Percentiles rank a stretch among this genome's conserved stretches.
phyloP scores from a whole-genome alignment of 2,888 invertebrate genomes.

The Parascotia fuliginaria region DNA sequence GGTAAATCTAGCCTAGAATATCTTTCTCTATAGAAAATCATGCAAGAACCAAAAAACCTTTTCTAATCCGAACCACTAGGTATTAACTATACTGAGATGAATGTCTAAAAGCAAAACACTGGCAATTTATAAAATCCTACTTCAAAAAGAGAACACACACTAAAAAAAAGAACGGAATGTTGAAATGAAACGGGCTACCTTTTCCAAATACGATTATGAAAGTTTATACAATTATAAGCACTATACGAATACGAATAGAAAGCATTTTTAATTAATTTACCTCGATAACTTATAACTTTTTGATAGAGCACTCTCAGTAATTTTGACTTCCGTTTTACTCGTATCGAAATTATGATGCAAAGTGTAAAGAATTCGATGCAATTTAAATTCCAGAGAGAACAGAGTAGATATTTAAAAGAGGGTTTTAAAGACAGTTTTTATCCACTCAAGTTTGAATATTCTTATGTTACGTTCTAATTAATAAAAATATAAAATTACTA shows the following conservation, averaged over 20 bases:
- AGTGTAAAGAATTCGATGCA: conserved; percentile 27
- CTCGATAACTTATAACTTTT: conserved; percentile 16
- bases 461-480: too few species aligned
- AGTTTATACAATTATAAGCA: conserved; percentile 54
- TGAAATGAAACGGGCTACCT: conserved; percentile 76
- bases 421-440: too few species aligned
- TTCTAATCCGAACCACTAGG: too few species aligned
- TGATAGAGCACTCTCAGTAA: conserved; percentile 43
- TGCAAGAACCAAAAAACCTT: too few species aligned
- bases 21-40: too few species aligned
- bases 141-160: conserved; percentile 76
- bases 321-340: conserved; percentile 57
- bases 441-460: too few species aligned
- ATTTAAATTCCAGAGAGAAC: conserved; percentile 6
- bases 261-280: conserved; percentile 42
- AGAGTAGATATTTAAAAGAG: too few species aligned
- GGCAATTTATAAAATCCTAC: conserved; percentile 76
- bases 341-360: conserved; percentile 28
- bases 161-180: conserved; percentile 79
- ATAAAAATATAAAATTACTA: too few species aligned
- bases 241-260: conserved; percentile 52
- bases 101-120: conserved; percentile 67
- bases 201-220: conserved; percentile 67
- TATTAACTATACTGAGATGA: conserved; percentile 46
- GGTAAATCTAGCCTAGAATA: too few species aligned